These are phyloP conservation scores for Tenthredo livida DNA, from an alignment of 2,888 invertebrate species.

Conservation along the genomic window DNA sequence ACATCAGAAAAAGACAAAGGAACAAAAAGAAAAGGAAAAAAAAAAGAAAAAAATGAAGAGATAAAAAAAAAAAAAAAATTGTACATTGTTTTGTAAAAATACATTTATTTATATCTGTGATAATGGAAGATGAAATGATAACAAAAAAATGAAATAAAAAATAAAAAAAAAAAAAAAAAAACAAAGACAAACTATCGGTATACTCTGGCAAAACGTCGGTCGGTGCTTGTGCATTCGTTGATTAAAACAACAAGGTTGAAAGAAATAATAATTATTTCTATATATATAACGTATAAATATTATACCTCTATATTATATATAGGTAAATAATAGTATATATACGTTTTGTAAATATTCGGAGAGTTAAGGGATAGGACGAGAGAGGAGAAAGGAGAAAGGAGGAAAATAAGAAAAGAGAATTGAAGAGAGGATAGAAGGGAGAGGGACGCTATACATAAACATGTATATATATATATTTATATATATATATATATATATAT, in stretches of 20 bases:
- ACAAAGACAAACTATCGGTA: slow-evolving; percentile 57
- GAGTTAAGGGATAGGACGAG: slow-evolving; percentile 59
- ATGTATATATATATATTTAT: not conserved
- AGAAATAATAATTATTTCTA: slow-evolving; percentile 31
- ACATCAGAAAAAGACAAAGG: not conserved
- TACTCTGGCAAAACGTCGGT: slow-evolving; percentile 57
- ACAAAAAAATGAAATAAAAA: not conserved
- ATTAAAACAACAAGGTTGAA: slow-evolving; percentile 54
- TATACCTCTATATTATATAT: slow-evolving; percentile 60
- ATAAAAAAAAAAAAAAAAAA: slow-evolving; percentile 59
- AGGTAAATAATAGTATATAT: slow-evolving; percentile 52
- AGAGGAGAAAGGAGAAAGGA: slow-evolving; percentile 51
- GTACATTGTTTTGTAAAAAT: slow-evolving; percentile 73
- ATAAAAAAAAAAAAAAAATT: slow-evolving; percentile 2
- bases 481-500: not conserved
- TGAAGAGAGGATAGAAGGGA: not conserved
- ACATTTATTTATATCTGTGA: slow-evolving; percentile 77
- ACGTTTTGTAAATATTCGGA: slow-evolving; percentile 68
- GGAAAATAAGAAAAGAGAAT: not conserved
- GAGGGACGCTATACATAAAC: slow-evolving; percentile 10
- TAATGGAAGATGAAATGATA: slow-evolving; percentile 55
- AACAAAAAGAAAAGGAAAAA: not conserved
- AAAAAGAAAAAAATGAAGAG: not conserved
- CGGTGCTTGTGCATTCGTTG: slow-evolving; percentile 70
- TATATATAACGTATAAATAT: not conserved